Evolutionary conservation across 1,140 invertebrate genomes (phyloP).

Genomic region (Bombus polaris): DNA sequence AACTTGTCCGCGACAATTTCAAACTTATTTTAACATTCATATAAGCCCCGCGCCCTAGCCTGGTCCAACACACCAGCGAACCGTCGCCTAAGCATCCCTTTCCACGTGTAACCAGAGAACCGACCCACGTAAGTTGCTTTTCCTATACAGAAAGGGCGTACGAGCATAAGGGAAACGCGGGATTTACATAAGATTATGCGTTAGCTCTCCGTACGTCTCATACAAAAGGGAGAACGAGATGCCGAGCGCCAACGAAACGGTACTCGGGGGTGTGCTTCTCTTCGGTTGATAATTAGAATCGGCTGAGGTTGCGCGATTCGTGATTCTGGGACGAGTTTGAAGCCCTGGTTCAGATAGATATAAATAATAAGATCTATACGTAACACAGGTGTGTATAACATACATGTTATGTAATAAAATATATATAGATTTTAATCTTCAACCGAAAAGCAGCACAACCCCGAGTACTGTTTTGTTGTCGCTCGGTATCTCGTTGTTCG

Average conservation of each 20-base stretch:
- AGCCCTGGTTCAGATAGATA: too few species aligned
- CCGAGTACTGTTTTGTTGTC: too few species aligned
- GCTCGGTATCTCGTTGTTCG: too few species aligned
- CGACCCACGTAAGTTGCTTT: constrained; percentile 56
- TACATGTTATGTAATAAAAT: too few species aligned
- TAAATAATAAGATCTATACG: too few species aligned
- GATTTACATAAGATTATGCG: constrained; percentile 81
- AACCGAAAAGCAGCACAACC: too few species aligned
- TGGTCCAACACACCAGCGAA: constrained; percentile 45
- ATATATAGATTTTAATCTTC: too few species aligned
- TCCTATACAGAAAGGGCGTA: constrained; percentile 65
- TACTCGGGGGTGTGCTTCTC: constrained; percentile 73
- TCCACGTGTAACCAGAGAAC: constrained; percentile 71
- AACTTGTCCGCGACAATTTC: constrained; percentile 84
- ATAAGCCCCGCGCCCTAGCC: constrained; percentile 77
- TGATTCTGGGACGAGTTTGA: neutral
- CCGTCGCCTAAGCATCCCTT: constrained; percentile 64
- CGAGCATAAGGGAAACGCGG: constrained; percentile 73
- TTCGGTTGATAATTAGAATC: constrained; percentile 77
- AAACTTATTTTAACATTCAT: constrained; percentile 84
- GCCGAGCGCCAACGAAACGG: constrained; percentile 59
- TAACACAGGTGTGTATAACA: too few species aligned
- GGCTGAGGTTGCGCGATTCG: constrained; percentile 54
- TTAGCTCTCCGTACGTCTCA: constrained; percentile 57
- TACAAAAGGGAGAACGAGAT: constrained; percentile 58